These are phyloP conservation scores for Pristionchus fissidentatus DNA, from an alignment of 2,888 invertebrate genomes.

Conservation along the genomic window DNA sequence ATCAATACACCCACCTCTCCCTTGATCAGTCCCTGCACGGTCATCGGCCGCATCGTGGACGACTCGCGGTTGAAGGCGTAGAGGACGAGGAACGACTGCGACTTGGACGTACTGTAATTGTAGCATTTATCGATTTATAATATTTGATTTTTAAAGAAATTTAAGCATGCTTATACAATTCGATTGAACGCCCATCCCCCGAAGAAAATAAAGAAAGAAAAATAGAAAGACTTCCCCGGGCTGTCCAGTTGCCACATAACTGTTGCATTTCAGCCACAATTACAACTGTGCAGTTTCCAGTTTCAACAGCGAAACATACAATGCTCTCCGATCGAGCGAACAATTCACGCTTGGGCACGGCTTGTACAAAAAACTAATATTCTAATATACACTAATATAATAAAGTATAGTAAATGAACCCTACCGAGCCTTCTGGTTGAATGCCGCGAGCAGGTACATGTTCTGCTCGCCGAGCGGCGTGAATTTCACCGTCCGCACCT, in stretches of 20 bases:
- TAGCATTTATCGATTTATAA: background rate
- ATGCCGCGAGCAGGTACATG: constrained; percentile 64
- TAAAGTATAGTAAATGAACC: too few relatives aligned
- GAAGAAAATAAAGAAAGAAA: too few relatives aligned
- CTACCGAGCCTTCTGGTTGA: constrained; percentile 60
- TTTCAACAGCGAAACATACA: too few relatives aligned
- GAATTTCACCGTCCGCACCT: constrained; percentile 68
- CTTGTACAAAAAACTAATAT: too few relatives aligned
- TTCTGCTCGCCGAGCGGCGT: constrained; percentile 57
- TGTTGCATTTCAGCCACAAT: background rate
- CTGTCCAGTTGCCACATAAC: background rate
- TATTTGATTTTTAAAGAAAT: too few relatives aligned
- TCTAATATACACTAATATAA: too few relatives aligned
- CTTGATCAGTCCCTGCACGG: constrained; percentile 50
- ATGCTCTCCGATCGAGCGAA: too few relatives aligned
- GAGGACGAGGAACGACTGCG: constrained; percentile 61
- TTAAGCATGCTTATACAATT: too few relatives aligned
- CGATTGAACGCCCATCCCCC: too few relatives aligned
- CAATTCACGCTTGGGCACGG: too few relatives aligned
- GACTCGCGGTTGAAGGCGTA: constrained; percentile 63
- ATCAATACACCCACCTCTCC: constrained; percentile 52
- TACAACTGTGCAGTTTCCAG: too few relatives aligned
- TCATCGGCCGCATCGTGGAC: constrained; percentile 51
- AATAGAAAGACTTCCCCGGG: too few relatives aligned
- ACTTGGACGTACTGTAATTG: constrained; percentile 58